phyloP scores from a whole-genome alignment of 92 coral and sea anemone species.

The Porites rus region DNA sequence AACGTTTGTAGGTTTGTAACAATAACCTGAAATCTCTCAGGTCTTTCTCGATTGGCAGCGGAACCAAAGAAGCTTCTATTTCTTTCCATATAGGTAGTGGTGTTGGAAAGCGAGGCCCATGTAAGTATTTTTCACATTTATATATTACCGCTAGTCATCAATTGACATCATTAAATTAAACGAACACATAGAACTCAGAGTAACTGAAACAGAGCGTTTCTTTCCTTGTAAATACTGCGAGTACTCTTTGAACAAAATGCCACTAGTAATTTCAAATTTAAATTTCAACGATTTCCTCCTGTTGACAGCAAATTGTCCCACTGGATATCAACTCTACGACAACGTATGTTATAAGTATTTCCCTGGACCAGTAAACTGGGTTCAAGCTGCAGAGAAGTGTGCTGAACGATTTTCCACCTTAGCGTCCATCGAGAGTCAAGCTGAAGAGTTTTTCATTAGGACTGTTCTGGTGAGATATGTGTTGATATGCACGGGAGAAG shows the following conservation, averaged over 20 bases:
- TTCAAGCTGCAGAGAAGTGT: constrained; percentile 86
- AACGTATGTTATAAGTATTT: constrained; percentile 84
- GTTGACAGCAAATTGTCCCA: constrained; percentile 72
- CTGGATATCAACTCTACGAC: constrained; percentile 67
- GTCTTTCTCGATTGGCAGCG: neutral
- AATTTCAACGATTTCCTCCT: neutral
- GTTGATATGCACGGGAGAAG: too few relatives aligned
- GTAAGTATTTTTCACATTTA: constrained; percentile 47
- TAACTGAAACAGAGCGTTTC: too few relatives aligned
- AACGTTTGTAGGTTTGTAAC: too few relatives aligned
- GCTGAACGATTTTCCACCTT: constrained; percentile 81
- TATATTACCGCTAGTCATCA: too few relatives aligned
- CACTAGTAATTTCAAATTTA: neutral
- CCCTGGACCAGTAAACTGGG: constrained; percentile 91
- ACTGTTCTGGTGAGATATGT: constrained; percentile 72
- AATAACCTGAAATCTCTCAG: too few relatives aligned
- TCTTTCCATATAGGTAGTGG: constrained; percentile 81
- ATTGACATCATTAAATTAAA: too few relatives aligned
- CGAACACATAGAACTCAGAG: too few relatives aligned
- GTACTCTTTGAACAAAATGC: too few relatives aligned
- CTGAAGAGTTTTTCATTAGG: constrained; percentile 81
- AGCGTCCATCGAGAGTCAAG: constrained; percentile 75
- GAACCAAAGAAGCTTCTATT: neutral
- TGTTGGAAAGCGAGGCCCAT: constrained; percentile 86
- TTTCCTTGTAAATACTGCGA: too few relatives aligned